Evolutionary conservation across 2,113 vertebrate genomes (phyloP), one percentile per base, ranked within the genome.

Genomic region (Telmatochromis brachygnathus): DNA sequence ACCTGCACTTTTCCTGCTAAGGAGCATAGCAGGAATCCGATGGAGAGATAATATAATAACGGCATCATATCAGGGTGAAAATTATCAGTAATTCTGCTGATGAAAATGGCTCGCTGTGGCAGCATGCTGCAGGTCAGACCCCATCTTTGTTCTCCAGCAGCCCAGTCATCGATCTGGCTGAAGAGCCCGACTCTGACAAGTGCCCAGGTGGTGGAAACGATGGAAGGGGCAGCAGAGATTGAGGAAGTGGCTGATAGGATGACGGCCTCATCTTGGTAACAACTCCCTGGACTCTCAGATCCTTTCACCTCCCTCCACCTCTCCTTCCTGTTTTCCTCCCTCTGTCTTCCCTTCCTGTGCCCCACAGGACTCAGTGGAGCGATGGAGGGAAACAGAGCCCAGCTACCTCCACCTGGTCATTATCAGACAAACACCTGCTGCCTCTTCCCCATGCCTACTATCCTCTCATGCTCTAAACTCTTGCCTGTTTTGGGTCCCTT

Each of bases 391-490:
- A 94, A 90, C 93, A 14, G 86, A 93, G 82, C 86, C 77, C 65
- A 60, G 79, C 88, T 83, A 79, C 70, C 65, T 95, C 92, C 94
- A 94, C 92, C 92, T 92, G 93, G 81, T 84, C 85, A 93, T 91
- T 91, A 93, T 87, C 90, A 88, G 85, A 84, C 79, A 86, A 39
- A 84, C 94, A 95, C 94, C 94, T 94, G 94, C 89, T 94, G 81
- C 92, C 90, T 89, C 33, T 53, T 85, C 65, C 37, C 7, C 33
- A 13, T 21, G 28, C 84, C 55, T 62, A 4, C 28, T 58, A 47
- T 82, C 65, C 56, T 60, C 54, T 37, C 9, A 6, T 42, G 62
- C 53, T 83, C 19, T 5, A 82, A 77, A 70, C 21, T 88, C 83
- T 80, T 45, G 42, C 45, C 84, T 75, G 21, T 23, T 82, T 86